A percentile compares a stretch with the other conserved stretches of the same genome.
phyloP scores from a whole-genome alignment of 2,888 invertebrate genomes.

The Antheraea assamensis region DNA sequence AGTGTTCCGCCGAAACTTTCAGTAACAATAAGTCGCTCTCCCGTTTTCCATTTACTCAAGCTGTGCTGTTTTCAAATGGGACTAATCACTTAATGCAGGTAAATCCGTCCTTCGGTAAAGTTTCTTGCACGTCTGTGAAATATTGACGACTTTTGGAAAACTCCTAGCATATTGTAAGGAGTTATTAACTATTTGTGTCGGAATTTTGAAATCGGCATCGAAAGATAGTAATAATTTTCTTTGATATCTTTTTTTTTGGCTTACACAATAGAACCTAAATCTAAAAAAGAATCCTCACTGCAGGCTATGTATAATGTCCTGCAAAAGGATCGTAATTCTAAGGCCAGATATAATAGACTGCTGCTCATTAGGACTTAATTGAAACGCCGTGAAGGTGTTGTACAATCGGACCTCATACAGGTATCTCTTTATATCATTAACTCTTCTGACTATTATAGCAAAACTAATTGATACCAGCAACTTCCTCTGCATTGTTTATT shows the following conservation, averaged over 20 bases:
- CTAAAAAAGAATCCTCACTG: neutral
- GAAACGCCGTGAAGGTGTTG: no score
- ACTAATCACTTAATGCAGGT: slow-evolving; percentile 79
- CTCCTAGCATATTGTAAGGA: slow-evolving; percentile 28
- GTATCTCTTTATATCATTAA: no score
- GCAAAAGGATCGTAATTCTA: no score
- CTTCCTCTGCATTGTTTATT: no score
- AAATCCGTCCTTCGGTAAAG: slow-evolving; percentile 45
- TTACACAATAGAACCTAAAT: no score
- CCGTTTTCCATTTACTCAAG: slow-evolving; percentile 42
- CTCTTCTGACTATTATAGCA: no score
- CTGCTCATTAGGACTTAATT: no score
- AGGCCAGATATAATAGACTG: no score
- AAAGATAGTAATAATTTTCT: neutral
- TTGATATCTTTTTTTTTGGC: neutral
- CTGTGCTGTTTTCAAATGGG: slow-evolving; percentile 74
- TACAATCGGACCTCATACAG: no score
- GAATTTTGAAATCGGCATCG: neutral
- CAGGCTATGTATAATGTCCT: no score
- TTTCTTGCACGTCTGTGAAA: slow-evolving; percentile 59
- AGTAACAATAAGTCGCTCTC: slow-evolving; percentile 18
- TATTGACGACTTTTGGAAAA: slow-evolving; percentile 65
- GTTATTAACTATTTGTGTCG: slow-evolving; percentile 36
- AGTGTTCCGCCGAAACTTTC: slow-evolving; percentile 19
- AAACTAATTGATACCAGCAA: no score